A percentile compares a stretch with the other conserved stretches of the same genome.
These are phyloP conservation scores for Marcusenius ussheri DNA, from an alignment of 2,113 vertebrate species.

Conservation along the genomic window DNA sequence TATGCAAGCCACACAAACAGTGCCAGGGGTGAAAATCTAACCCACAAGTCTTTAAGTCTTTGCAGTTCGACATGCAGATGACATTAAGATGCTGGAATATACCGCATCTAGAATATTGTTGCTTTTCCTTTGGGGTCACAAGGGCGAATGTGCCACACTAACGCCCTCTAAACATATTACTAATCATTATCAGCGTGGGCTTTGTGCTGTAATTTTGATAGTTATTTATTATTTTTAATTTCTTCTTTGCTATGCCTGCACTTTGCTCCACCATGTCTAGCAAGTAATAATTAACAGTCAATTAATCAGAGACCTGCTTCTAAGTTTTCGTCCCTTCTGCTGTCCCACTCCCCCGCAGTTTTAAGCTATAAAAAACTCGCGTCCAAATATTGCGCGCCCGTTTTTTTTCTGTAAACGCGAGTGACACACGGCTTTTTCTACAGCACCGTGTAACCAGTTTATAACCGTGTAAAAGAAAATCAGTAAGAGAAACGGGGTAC, in stretches of 20 bases:
- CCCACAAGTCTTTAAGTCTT: neutral
- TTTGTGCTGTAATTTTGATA: neutral
- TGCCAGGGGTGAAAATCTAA: neutral
- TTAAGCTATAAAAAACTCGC: neutral
- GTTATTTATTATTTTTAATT: slow-evolving; percentile 7
- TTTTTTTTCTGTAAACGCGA: neutral
- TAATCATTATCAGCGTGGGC: neutral
- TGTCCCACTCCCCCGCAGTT: neutral
- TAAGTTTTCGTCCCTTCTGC: neutral
- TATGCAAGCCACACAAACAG: neutral
- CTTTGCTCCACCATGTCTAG: neutral
- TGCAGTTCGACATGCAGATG: neutral
- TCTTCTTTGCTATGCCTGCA: neutral
- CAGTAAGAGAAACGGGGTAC: neutral
- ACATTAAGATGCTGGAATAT: neutral
- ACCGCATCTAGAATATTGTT: neutral
- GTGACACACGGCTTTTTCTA: neutral
- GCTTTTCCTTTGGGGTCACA: neutral
- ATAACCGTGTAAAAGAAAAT: neutral
- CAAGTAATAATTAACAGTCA: slow-evolving; percentile 11
- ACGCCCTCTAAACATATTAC: neutral
- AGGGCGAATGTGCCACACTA: neutral
- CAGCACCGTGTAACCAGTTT: neutral
- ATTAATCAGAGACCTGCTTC: slow-evolving; percentile 2
- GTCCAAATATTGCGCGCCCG: neutral